Evolutionary conservation across 1,140 invertebrate genomes (phyloP).

Genomic region (Euborellia annulipes): DNA sequence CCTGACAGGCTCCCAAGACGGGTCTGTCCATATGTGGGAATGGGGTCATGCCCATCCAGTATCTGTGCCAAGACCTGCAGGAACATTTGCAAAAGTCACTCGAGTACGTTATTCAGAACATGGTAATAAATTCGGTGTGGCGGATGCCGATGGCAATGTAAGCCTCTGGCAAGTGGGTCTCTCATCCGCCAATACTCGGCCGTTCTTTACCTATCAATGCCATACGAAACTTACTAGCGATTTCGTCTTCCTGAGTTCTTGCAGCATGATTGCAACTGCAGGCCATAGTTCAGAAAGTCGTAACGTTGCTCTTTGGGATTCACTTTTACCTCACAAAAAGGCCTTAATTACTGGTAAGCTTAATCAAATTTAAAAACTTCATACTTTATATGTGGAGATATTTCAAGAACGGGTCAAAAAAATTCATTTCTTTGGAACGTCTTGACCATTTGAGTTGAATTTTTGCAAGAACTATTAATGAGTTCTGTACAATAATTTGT

Average conservation of each 20-base stretch:
- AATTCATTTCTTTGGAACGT: too few relatives aligned
- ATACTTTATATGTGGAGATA: too few relatives aligned
- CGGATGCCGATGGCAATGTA: slow-evolving; percentile 79
- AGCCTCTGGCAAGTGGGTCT: slow-evolving; percentile 83
- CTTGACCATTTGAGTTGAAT: too few relatives aligned
- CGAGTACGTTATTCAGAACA: slow-evolving; percentile 87
- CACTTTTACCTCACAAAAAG: slow-evolving; percentile 86
- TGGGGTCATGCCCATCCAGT: slow-evolving; percentile 88
- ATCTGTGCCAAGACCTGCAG: slow-evolving; percentile 72
- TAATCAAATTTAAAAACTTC: too few relatives aligned
- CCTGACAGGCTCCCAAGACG: slow-evolving; percentile 91
- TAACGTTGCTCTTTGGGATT: slow-evolving; percentile 98
- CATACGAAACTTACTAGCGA: slow-evolving; percentile 95
- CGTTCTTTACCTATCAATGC: slow-evolving; percentile 92
- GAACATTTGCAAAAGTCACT: slow-evolving; percentile 90
- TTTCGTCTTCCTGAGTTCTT: slow-evolving; percentile 94
- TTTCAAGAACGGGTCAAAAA: too few relatives aligned
- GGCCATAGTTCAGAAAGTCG: slow-evolving; percentile 92
- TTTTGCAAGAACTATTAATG: not conserved
- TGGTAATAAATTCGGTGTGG: slow-evolving; percentile 96
- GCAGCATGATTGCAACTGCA: slow-evolving; percentile 92
- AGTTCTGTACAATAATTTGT: not conserved
- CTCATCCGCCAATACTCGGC: slow-evolving; percentile 61
- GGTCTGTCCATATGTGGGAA: slow-evolving; percentile 94
- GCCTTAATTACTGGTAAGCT: slow-evolving; percentile 68